Evolutionary conservation across 2,113 vertebrate species (phyloP), one percentile per base, ranked within the genome.

Genomic region (Centropristis striata): DNA sequence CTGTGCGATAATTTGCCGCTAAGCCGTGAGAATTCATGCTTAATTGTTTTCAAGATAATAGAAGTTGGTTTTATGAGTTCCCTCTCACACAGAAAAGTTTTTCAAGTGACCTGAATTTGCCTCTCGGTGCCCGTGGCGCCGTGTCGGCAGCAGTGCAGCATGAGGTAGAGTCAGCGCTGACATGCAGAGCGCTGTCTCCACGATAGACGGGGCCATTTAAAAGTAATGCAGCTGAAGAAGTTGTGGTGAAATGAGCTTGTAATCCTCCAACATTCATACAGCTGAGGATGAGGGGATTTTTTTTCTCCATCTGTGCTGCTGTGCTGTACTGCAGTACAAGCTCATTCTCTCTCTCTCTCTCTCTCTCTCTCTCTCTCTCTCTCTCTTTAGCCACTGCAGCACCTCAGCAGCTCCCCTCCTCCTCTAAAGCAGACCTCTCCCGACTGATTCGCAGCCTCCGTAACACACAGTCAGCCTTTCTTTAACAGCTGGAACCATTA

Each of bases 401-500:
- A 68, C 74, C 66, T 64, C 79, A 41, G 39, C 79, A 41, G 39
- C 59, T 41, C 50, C 46, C 14, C n/a, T 60, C 61, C 80, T 41
- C 53, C 68, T 59, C 61, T 20, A 21, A 78, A 58, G 32, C 68
- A 75, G 18, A 76, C 53, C 55, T 41, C 55, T 64, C 50, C 54
- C 39, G 28, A 66, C 68, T 60, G 75, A 76, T 78, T 78, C 78
- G 76, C 86, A 74, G 76, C 58, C 85, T 53, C 71, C 27, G 36
- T 72, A 84, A 83, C 79, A 77, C 78, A 41, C 82, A 79, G 78
- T 83, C 80, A 66, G 77, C 84, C 71, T 51, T 71, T 84, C 42
- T 85, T 71, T 68, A 78, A 79, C 83, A 89, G 82, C 83, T 68
- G 72, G 60, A 86, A 68, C 75, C 82, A 87, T 90, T 90, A 89